Evolutionary conservation across 2,888 invertebrate species (phyloP).

Genomic region (Ochropleura leucogaster): DNA sequence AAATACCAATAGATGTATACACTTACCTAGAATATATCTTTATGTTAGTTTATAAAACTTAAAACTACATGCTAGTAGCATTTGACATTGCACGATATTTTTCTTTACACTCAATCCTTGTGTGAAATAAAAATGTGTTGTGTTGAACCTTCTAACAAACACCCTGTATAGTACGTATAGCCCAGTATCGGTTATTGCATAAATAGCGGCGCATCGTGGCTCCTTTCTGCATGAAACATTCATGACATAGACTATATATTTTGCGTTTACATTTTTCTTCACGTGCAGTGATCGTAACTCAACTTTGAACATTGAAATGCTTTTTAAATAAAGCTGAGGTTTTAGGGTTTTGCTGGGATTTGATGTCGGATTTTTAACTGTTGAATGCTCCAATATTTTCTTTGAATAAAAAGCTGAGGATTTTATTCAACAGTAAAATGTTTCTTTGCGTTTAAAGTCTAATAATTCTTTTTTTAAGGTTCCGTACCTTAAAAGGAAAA

Average conservation of each 20-base stretch:
- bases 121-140: not conserved
- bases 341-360: not conserved
- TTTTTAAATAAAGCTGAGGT: constrained; percentile 36
- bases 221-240: constrained; percentile 67
- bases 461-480: too few relatives aligned
- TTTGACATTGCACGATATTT: too few relatives aligned
- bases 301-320: constrained; percentile 50
- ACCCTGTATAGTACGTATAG: constrained; percentile 6
- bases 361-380: constrained; percentile 2
- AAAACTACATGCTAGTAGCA: too few relatives aligned
- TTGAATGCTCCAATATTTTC: not conserved
- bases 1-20: too few relatives aligned
- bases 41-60: too few relatives aligned
- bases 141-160: not conserved
- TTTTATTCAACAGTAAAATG: not conserved
- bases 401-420: not conserved
- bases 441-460: not conserved
- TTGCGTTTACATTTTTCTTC: constrained; percentile 53
- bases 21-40: too few relatives aligned
- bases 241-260: constrained; percentile 59
- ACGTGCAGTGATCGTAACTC: constrained; percentile 59
- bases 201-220: constrained; percentile 59
- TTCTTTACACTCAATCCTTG: not conserved
- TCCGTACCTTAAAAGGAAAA: too few relatives aligned
- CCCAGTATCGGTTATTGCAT: constrained; percentile 65